Conservation (phyloP, 2,888 invertebrate species). For the Leuctra nigra region DNA sequence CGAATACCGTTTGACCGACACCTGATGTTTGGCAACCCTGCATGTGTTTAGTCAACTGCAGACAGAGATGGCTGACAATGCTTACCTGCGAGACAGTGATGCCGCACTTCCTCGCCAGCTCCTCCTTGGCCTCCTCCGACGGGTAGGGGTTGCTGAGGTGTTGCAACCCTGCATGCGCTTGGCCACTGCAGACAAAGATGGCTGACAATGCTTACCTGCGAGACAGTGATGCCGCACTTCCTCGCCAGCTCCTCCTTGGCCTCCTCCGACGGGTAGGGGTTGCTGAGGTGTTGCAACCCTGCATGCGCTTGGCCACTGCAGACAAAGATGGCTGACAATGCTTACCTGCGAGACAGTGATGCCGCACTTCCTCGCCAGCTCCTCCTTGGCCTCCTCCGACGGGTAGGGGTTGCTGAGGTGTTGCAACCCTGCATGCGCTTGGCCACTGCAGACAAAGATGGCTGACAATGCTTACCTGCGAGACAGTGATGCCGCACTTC, state of each 20-base stretch:
- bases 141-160: constrained; percentile 99
- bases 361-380: constrained; percentile 97
- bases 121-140: constrained; percentile 99
- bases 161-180: too few relatives aligned
- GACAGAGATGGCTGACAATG: too few relatives aligned
- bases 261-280: constrained; percentile 99
- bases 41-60: too few relatives aligned
- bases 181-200: too few relatives aligned
- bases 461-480: constrained; percentile 85
- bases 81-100: constrained; percentile 93
- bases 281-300: constrained; percentile 96
- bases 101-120: constrained; percentile 97
- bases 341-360: constrained; percentile 93
- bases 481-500: constrained; percentile 98
- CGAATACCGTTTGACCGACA: too few relatives aligned
- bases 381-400: constrained; percentile 99
- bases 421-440: too few relatives aligned
- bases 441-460: too few relatives aligned
- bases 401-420: constrained; percentile 99
- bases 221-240: constrained; percentile 98
- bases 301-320: too few relatives aligned
- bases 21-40: too few relatives aligned
- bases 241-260: constrained; percentile 99
- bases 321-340: too few relatives aligned
- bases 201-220: constrained; percentile 85